A percentile compares a stretch with the other conserved stretches of the same genome.
Conservation (phyloP, 2,888 invertebrate genomes). For the Zaprionus bogoriensis region DNA sequence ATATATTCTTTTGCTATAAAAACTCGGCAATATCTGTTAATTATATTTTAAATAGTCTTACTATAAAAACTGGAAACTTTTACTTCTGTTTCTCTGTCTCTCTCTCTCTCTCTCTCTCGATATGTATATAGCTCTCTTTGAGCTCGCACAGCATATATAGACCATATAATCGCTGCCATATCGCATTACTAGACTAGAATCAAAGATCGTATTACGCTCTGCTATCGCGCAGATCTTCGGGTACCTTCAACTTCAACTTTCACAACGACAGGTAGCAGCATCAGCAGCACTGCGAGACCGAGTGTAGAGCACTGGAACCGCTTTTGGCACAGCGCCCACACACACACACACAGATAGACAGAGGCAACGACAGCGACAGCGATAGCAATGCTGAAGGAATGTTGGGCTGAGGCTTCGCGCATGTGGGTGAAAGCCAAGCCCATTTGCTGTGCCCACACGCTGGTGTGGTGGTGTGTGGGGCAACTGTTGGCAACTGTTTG, state of each 20-base stretch:
- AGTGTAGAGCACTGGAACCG: slow-evolving; percentile 25
- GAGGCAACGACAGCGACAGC: background rate
- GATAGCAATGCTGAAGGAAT: slow-evolving; percentile 28
- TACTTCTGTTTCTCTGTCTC: background rate
- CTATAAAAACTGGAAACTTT: background rate
- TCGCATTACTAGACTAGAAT: slow-evolving; percentile 6
- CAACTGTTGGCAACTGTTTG: slow-evolving; percentile 21
- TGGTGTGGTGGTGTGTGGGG: too few species aligned
- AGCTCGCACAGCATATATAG: background rate
- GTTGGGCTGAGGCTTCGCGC: slow-evolving; percentile 31
- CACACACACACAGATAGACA: slow-evolving; percentile 2
- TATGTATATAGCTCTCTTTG: background rate
- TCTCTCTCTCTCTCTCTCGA: too few species aligned
- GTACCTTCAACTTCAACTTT: slow-evolving; percentile 31
- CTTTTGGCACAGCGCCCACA: slow-evolving; percentile 46
- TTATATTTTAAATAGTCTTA: too few species aligned
- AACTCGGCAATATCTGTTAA: too few species aligned
- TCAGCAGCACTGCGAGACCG: slow-evolving; percentile 10
- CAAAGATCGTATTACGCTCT: background rate
- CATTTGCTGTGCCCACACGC: slow-evolving; percentile 21
- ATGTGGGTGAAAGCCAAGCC: slow-evolving; percentile 58
- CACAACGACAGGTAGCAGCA: slow-evolving; percentile 24
- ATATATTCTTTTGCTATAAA: too few species aligned
- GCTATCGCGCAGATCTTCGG: background rate
- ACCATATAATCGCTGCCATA: slow-evolving; percentile 5